A percentile compares a stretch with the other conserved stretches of the same genome.
These are phyloP conservation scores for Drosophila cracens DNA, from an alignment of 2,888 invertebrate genomes.

Conservation along the genomic window DNA sequence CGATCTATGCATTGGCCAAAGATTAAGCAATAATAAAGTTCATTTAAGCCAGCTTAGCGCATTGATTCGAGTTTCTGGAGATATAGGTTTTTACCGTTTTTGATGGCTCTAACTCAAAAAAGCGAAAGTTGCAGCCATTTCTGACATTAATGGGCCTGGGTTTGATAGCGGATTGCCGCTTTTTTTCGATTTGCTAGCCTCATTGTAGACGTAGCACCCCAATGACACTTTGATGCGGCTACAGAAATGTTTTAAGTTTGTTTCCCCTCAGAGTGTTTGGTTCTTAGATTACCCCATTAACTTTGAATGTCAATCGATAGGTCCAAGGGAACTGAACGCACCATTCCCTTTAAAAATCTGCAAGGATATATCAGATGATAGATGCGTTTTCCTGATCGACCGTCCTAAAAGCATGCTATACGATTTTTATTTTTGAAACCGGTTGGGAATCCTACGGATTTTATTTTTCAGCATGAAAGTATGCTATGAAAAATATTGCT, in stretches of 20 bases:
- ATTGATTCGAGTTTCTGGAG: background rate
- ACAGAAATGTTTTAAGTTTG: background rate
- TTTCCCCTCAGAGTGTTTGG: background rate
- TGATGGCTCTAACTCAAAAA: too few species aligned
- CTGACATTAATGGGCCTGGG: background rate
- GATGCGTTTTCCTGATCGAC: too few species aligned
- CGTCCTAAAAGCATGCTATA: background rate
- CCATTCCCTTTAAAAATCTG: background rate
- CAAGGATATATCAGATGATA: background rate
- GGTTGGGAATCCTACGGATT: background rate
- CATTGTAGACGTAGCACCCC: background rate
- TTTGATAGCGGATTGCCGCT: too few species aligned
- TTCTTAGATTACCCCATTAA: background rate
- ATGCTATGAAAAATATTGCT: background rate
- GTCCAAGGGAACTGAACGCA: background rate
- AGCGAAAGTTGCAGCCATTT: too few species aligned
- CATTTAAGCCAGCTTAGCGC: slow-evolving; percentile 43
- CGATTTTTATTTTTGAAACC: background rate
- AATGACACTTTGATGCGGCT: background rate
- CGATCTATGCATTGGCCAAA: slow-evolving; percentile 82
- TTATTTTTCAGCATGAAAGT: background rate
- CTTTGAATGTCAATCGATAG: background rate
- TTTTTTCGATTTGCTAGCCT: background rate
- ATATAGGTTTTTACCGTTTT: background rate
- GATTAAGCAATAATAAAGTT: slow-evolving; percentile 78